Evolutionary conservation across 2,888 invertebrate species (phyloP), one percentile per base, ranked within the genome.

Genomic region (Eristalis intricaria): DNA sequence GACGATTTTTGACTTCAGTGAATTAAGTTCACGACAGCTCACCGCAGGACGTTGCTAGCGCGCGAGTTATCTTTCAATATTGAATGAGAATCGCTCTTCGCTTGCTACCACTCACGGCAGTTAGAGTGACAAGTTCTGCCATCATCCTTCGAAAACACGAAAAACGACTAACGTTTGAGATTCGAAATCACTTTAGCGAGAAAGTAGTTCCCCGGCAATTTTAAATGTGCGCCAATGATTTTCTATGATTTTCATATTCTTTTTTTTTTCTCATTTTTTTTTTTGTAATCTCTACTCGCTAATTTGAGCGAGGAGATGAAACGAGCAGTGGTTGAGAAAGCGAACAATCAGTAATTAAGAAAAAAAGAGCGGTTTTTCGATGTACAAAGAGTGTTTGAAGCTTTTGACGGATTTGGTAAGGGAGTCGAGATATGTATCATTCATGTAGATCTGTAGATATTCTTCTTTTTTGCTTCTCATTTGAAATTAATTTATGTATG

Each of bases 121-220:
- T 22, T 38, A 65, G 38, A 22, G 19, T 63, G 50, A 50, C 50
- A 60, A 60, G 5, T 60, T 26, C 60, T 38, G 38, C 63, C 63
- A 63, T 63, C 63, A 63, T 60, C 23, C 69, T 68, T 80, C 70
- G 76, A 56, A 61, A 65, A 66, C 63, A 75, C 70, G 76, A 63
- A 61, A 65, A 66, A 69, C 32, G n/a, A 68, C 61, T 43, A 58
- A 13, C 32, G 56, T 58, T 77, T 69, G 38, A 69, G 70, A 86
- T 86, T 86, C 82, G 77, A 82, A 86, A 86, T 77, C 85, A 73
- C 85, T 86, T 87, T 73, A 87, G 84, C 79, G 87, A 84, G 64
- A 84, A 84, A 84, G 79, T 80, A 84, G 76, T 84, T 80, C 79
- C 76, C 76, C 79, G 63, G 61, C 50, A 71, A 65, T 80, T 79